Base-by-base conservation (phyloP, 64 coral and sea anemone genomes). In the Exaiptasia diaphana region DNA sequence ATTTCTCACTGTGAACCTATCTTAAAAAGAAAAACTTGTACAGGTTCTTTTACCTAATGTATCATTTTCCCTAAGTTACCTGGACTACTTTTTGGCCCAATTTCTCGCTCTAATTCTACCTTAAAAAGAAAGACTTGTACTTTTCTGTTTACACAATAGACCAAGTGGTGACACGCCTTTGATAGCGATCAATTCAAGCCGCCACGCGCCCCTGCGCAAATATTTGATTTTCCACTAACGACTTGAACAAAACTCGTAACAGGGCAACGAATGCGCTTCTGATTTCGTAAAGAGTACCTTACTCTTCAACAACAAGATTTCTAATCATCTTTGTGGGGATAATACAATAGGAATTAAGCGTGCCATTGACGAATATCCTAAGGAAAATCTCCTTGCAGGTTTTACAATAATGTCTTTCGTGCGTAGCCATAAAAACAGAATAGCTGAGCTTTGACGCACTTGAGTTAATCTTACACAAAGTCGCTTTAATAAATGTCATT, bases 131-230 rank as follows among this genome's bases (percentile, higher is more conserved):
- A n/a, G n/a, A n/a, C n/a, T n/a, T n/a, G n/a, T n/a, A n/a, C n/a
- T n/a, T 60, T 14, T 60, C 21, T 60, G 56, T 60, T 60, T 31
- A 60, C 56, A 60, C 56, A 60, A 60, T 28, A 60, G 56, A 60
- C 56, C 56, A 60, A 60, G 32, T 60, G 56, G 6, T 60, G 10
- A 28, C 24, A 60, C 56, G 32, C 56, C 56, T 30, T 60, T 60
- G 25, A 28, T 50, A n/a, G n/a, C n/a, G 46, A 22, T 60, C 32
- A 28, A 60, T 28, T 60, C 56, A 60, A 60, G 6, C 18, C 32
- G 56, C 56, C 56, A 60, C 56, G 56, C 56, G 56, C 56, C 56
- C 46, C 56, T 60, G 32, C 15, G 23, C 21, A 60, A 60, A 60
- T 60, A 60, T 60, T 60, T 60, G 5, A 29, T 28, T 29, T 60